Base-by-base conservation (phyloP, 2,888 invertebrate genomes). In the Keiferia lycopersicella region DNA sequence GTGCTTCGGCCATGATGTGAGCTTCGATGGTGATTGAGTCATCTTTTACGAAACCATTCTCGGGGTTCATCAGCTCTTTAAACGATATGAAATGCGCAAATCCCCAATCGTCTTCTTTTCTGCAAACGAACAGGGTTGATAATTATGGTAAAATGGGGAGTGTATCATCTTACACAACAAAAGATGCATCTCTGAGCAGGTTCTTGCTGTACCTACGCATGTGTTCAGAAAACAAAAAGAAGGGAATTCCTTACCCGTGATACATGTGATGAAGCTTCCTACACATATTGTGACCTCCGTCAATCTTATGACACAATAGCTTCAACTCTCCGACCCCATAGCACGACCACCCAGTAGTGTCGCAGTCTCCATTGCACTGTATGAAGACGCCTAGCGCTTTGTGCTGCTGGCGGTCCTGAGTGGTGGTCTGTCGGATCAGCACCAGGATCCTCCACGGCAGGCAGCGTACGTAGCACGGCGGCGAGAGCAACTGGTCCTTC, bases 401-500 rank as follows among this genome's bases (percentile, higher is more conserved):
- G 75, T 95, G 95, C 50, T 93, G 93, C 67, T 94, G 93, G 62
- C 96, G 92, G 62, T 96, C 96, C 67, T 95, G 95, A 66, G 95
- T 95, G 1, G 95, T 94, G 68, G 95, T 95, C 64, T 86, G 79
- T 4, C 98, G 93, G 14, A 97, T 96, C 94, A 99, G 96, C 8
- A 98, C 97, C 94, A 99, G 96, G 70, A 99, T 98, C 89, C 97
- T 98, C 99, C 99, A 99, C 63, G 99, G 99, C 75, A 99, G 92
- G 91, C 99, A 99, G 64, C 99, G 94, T 6, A 99, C 98, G 88
- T 95, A 97, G 77, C 96, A 97, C 0, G 98, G 94, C 4, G 96
- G 96, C 14, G 99, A 99, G 14, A 99, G 92, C 48, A 94, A 94
- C 68, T 95, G 95, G 72, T 95, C 93, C 93, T 96, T 96, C 70